Base-by-base conservation (phyloP, 2,113 vertebrate genomes). In the Spea bombifrons region DNA sequence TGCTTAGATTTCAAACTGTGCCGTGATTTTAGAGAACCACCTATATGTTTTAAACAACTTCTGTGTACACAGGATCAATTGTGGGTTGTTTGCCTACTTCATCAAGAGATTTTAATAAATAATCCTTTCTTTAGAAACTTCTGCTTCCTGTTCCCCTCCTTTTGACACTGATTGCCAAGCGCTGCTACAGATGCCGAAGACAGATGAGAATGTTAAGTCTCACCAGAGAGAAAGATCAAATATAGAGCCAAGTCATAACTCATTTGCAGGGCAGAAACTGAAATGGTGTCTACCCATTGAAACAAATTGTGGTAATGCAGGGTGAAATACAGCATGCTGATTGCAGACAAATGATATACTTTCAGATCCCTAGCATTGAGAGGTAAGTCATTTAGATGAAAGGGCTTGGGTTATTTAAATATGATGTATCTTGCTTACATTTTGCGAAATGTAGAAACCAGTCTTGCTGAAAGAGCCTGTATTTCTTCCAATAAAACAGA, bases 71-170 rank as follows among this genome's bases (percentile, higher is more conserved):
- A 10, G 63, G 50, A 73, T 79, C 77, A 79, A 48, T 79, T 73
- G 77, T 49, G 45, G 52, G 63, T 52, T 66, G 50, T 73, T 67
- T 79, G 49, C 50, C 64, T 73, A 66, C 77, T 79, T 79, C 77
- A 67, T 79, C 77, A 66, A 67, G 49, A 73, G 50, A 55, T 66
- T 73, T 79, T 79, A 66, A 79, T 79, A 79, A 79, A 79, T 73
- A 67, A 67, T 73, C 52, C 50, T 13, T 73, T 52, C 63, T 79
- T 67, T 7, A 30, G 49, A 59, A 67, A 73, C 5, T 73, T 73
- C 50, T 79, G 44, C 49, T 79, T 59, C 77, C 71, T 67, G 43
- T 59, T 79, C 63, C 55, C 76, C 70, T 73, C 50, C 59, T 66
- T 73, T 73, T 73, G 48, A 43, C 64, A 2, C 43, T 72, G 70